Evolutionary conservation across 1,140 invertebrate species (phyloP).

Genomic region (Kradibia gibbosae): DNA sequence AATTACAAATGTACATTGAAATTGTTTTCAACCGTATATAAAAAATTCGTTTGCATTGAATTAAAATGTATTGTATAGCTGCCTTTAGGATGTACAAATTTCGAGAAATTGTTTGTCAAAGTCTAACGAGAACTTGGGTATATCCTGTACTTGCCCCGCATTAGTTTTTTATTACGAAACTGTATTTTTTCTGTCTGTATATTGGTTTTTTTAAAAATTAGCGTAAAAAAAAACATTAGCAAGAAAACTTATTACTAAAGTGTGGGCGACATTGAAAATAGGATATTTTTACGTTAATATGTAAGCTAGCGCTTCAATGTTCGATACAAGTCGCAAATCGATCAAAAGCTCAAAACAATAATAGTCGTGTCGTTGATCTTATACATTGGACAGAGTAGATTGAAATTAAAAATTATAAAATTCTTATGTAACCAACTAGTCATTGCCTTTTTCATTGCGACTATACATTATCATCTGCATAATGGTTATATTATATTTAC

Average conservation of each 20-base stretch:
- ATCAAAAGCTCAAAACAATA: not conserved
- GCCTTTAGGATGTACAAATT: constrained; percentile 27
- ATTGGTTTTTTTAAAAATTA: not conserved
- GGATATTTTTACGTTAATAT: not conserved
- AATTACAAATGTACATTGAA: not conserved
- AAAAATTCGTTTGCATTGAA: constrained; percentile 18
- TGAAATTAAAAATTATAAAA: too few relatives aligned
- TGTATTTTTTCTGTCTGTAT: too few relatives aligned
- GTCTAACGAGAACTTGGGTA: constrained; percentile 23
- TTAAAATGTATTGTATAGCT: constrained; percentile 4
- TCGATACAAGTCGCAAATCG: not conserved
- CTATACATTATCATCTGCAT: not conserved
- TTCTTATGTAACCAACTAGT: too few relatives aligned
- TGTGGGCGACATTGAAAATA: not conserved
- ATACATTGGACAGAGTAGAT: not conserved
- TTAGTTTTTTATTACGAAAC: too few relatives aligned
- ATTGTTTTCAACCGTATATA: not conserved
- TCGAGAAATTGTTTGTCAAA: constrained; percentile 40
- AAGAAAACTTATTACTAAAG: constrained; percentile 1
- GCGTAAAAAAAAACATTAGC: too few relatives aligned
- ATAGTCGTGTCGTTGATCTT: not conserved
- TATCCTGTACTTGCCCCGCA: too few relatives aligned
- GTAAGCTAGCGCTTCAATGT: not conserved
- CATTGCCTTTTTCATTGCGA: too few relatives aligned
- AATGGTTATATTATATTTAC: constrained; percentile 2